These are phyloP conservation scores for Perca fluviatilis DNA, from an alignment of 2,113 vertebrate species.

Conservation along the genomic window DNA sequence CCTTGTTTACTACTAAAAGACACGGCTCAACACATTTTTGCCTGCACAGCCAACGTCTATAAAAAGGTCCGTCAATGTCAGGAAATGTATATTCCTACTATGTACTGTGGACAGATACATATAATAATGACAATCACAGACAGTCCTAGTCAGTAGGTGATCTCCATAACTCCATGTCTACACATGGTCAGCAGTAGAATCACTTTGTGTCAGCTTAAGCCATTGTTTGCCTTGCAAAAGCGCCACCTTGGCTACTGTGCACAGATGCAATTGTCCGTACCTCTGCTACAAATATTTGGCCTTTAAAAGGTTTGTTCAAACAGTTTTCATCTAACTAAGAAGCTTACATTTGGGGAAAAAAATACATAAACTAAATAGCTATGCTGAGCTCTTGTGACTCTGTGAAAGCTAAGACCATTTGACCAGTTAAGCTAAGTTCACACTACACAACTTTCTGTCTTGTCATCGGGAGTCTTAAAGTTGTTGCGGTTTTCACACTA, in stretches of 20 bases:
- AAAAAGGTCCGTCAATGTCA: neutral
- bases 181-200: neutral
- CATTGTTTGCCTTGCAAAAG: neutral
- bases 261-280: neutral
- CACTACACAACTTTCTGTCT: no score
- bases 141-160: neutral
- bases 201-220: neutral
- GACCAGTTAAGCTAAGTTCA: neutral
- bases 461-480: no score
- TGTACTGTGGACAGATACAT: neutral
- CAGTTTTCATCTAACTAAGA: neutral
- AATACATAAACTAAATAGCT: neutral
- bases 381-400: neutral
- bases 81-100: neutral
- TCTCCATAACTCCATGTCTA: neutral
- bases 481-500: no score
- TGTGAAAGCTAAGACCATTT: neutral
- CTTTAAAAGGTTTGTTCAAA: no score
- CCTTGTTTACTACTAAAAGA: neutral
- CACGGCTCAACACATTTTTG: neutral
- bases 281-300: neutral
- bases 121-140: neutral
- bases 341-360: neutral
- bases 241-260: neutral
- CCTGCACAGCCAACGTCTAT: neutral